Evolutionary conservation across 2,888 invertebrate species (phyloP), one percentile per base, ranked within the genome.

Genomic region (Plebejus melissa): DNA sequence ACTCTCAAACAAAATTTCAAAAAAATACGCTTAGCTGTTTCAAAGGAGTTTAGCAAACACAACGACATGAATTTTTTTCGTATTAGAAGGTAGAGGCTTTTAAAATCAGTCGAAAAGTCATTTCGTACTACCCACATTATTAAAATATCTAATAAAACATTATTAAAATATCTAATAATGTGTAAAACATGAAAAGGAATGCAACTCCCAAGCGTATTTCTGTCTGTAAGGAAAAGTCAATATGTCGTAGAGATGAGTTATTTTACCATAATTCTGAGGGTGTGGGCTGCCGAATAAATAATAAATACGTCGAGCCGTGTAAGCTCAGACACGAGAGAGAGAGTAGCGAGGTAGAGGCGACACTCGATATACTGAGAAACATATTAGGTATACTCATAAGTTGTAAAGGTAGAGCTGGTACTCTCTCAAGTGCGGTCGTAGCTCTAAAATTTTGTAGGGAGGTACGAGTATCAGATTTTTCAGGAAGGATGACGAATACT

Each of bases 201-300:
- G 90, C 88, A 88, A 91, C 90, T 88, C 91, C 91, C 91, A 85
- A 86, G 89, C 85, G 85, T 88, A 87, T 89, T 85, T 86, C 83
- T 81, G 86, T 83, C 84, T 83, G 83, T 71, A 81, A 46, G 81
- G 83, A 83, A 85, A 88, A 91, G 90, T 90, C 91, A 91, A 91
- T 92, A 91, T 88, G 89, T 90, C 88, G 88, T 85, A 81, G 86
- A 87, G 87, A 92, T 91, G 90, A 91, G 90, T 91, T 92, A 91
- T 91, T 91, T 90, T 90, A 90, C 89, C 90, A 90, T 90, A 90
- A 90, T 89, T 88, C 89, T 83, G 85, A 81, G 79, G 80, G 80
- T 80, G 80, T 80, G 85, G 85, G 82, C 84, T 83, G 89, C 90
- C 92, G 90, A 92, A 93, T 91, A 93, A 91, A 92, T 93, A 93